These are phyloP conservation scores for Serranus cabrilla DNA, from an alignment of 2,797 vertebrate genomes.

Conservation along the genomic window DNA sequence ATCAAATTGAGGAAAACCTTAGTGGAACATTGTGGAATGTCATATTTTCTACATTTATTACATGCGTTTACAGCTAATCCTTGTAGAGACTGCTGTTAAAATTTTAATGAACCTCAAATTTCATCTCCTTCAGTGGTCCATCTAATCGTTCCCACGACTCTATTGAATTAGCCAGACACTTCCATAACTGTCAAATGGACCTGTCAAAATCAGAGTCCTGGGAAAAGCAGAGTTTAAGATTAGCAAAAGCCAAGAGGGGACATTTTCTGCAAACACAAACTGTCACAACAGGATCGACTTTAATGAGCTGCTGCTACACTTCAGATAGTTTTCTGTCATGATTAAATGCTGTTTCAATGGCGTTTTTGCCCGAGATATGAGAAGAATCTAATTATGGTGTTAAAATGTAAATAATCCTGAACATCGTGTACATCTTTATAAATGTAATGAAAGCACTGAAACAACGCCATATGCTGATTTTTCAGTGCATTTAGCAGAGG, in stretches of 20 bases:
- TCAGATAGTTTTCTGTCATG: not conserved
- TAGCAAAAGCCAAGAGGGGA: not conserved
- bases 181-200: not conserved
- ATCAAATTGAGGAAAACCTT: not conserved
- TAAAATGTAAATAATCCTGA: not conserved
- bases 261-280: slow-evolving; percentile 5
- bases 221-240: not conserved
- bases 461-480: not conserved
- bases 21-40: slow-evolving; percentile 30
- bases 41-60: slow-evolving; percentile 18
- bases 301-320: not conserved
- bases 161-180: not conserved
- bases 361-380: not conserved
- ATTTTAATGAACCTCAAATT: not conserved
- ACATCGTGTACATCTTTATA: no score
- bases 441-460: not conserved
- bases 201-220: not conserved
- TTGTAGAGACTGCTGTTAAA: not conserved
- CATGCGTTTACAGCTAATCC: not conserved
- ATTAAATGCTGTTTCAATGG: not conserved
- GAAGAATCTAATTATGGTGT: not conserved
- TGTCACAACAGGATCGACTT: not conserved
- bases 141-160: not conserved
- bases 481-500: not conserved
- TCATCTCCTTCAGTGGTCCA: not conserved